These are phyloP conservation scores for Odontophorus gujanensis DNA, from an alignment of 2,113 vertebrate genomes.

Conservation along the genomic window DNA sequence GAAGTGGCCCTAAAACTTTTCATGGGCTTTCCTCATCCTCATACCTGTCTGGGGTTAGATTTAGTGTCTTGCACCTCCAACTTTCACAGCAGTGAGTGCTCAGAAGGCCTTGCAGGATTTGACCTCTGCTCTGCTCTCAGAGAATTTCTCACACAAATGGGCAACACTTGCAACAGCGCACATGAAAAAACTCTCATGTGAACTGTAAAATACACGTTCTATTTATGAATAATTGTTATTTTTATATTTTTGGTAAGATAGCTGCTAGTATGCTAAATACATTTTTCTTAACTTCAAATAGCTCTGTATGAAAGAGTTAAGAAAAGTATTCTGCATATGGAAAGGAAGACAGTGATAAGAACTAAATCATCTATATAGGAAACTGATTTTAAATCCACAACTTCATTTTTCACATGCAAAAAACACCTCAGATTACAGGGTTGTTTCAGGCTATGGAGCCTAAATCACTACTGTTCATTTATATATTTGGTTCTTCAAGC, in stretches of 20 bases:
- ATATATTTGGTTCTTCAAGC: not conserved
- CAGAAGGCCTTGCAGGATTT: not conserved
- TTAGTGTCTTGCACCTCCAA: not conserved
- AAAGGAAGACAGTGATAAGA: not conserved
- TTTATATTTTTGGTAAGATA: not conserved
- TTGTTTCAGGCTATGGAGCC: conserved; percentile 48
- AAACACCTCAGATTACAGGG: not conserved
- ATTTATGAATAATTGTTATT: not conserved
- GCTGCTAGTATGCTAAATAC: not conserved
- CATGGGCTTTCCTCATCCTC: not conserved
- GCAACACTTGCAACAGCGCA: not conserved
- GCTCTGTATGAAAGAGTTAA: not conserved
- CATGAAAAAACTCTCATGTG: not conserved
- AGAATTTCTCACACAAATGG: not conserved
- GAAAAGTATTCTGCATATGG: not conserved
- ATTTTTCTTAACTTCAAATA: not conserved
- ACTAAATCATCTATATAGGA: not conserved
- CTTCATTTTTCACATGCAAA: not conserved
- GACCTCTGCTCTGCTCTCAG: not conserved
- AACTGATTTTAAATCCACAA: not conserved
- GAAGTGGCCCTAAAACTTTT: not conserved
- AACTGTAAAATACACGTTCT: not conserved
- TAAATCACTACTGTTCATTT: conserved; percentile 27
- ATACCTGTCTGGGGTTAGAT: not conserved
- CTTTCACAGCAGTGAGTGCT: not conserved